Conservation (phyloP, 2,888 invertebrate genomes). For the Corythucha ciliata region DNA sequence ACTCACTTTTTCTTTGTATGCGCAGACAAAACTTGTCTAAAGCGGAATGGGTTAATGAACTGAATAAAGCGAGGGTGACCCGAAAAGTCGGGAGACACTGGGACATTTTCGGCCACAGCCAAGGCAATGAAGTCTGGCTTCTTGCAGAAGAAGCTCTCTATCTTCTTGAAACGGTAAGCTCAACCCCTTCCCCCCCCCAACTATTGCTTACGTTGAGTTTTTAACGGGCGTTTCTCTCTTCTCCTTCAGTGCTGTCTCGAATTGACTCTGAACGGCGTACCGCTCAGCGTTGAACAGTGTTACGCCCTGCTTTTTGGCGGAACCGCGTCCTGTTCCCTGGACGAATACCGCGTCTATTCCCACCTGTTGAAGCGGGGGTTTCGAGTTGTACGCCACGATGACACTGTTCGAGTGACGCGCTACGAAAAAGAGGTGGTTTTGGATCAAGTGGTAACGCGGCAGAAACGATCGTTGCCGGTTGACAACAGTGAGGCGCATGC, state of each 20-base stretch:
- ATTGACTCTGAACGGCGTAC: constrained; percentile 48
- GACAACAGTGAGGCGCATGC: too few species aligned
- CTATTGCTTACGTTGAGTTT: not conserved
- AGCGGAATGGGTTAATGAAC: constrained; percentile 49
- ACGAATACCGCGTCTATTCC: constrained; percentile 52
- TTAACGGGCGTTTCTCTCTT: constrained; percentile 4
- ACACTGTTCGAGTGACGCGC: constrained; percentile 27
- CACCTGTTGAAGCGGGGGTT: constrained; percentile 51
- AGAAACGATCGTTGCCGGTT: constrained; percentile 8
- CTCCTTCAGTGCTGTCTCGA: constrained; percentile 52
- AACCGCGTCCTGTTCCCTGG: constrained; percentile 41
- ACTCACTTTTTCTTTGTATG: constrained; percentile 16
- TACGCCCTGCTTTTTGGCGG: constrained; percentile 47
- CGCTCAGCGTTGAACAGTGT: constrained; percentile 57
- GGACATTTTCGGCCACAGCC: constrained; percentile 48
- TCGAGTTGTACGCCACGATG: constrained; percentile 46
- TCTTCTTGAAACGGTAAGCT: constrained; percentile 55
- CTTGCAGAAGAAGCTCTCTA: constrained; percentile 57
- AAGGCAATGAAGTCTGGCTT: constrained; percentile 45
- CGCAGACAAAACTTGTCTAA: constrained; percentile 46
- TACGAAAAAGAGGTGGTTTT: constrained; percentile 29
- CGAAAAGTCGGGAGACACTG: constrained; percentile 49
- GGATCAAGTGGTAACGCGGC: constrained; percentile 22
- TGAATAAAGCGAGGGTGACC: constrained; percentile 48
- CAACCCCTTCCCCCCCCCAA: not conserved